A percentile compares a stretch with the other conserved stretches of the same genome.
Conservation (phyloP, 2,113 vertebrate species). For the Tauraco erythrolophus region DNA sequence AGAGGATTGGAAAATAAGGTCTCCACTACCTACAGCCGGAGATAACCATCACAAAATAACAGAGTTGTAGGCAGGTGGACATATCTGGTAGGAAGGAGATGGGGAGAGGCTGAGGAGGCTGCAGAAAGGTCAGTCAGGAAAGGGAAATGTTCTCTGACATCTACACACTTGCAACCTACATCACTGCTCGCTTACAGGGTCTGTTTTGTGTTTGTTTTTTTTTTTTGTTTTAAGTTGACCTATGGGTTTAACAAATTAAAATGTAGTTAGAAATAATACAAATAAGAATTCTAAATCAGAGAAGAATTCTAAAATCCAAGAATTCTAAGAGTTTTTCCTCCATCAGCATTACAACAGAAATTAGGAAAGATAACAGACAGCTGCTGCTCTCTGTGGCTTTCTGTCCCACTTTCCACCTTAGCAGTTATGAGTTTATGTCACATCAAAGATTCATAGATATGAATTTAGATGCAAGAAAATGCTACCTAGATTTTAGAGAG, state of each 20-base stretch:
- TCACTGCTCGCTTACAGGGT: neutral
- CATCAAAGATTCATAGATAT: neutral
- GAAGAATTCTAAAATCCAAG: too few relatives aligned
- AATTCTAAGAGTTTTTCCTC: neutral
- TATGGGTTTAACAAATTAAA: neutral
- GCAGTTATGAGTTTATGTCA: neutral
- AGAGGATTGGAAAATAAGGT: neutral
- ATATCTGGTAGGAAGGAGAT: neutral
- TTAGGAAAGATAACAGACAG: neutral
- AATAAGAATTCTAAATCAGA: neutral
- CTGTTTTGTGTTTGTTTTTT: fast-evolving
- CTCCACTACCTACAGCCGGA: neutral
- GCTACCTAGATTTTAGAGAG: neutral
- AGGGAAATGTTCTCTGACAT: neutral
- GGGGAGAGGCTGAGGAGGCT: neutral
- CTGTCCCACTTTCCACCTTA: neutral
- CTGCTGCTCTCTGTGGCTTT: neutral
- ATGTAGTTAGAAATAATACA: neutral
- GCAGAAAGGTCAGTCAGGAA: neutral
- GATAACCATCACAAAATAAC: neutral
- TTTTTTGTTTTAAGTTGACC: neutral
- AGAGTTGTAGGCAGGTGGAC: neutral
- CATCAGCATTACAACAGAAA: neutral
- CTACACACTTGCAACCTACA: neutral
- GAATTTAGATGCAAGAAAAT: neutral